phyloP scores from a whole-genome alignment of 1,140 invertebrate genomes.

The Gryllus bimaculatus region DNA sequence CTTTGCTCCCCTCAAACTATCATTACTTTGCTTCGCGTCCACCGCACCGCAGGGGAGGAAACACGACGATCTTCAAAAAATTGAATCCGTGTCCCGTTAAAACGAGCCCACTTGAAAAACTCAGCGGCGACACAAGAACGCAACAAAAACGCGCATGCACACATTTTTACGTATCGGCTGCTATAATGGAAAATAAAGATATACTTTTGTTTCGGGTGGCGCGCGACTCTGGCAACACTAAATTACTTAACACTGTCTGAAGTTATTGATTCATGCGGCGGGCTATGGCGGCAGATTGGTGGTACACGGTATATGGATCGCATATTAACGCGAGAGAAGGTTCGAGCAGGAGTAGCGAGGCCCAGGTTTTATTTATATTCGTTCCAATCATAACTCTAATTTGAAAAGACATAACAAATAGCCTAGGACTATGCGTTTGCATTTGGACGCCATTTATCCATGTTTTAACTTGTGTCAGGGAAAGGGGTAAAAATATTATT shows the following conservation, averaged over 20 bases:
- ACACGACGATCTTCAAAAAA: neutral
- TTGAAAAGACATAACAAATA: slow-evolving; percentile 6
- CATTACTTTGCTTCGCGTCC: neutral
- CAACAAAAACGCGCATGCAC: neutral
- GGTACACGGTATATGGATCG: neutral
- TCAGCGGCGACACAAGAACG: neutral
- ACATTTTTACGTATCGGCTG: neutral
- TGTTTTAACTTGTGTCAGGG: neutral
- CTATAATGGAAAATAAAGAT: slow-evolving; percentile 6
- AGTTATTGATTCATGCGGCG: neutral
- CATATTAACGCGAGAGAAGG: neutral
- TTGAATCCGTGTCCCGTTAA: neutral
- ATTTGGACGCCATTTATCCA: slow-evolving; percentile 4
- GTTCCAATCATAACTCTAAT: slow-evolving; percentile 1
- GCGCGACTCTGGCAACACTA: neutral
- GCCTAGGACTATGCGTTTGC: slow-evolving; percentile 2
- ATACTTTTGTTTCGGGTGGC: neutral
- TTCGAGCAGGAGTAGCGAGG: neutral
- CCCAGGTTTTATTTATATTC: slow-evolving; percentile 5
- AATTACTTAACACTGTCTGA: slow-evolving; percentile 1
- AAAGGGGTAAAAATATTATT: slow-evolving; percentile 6
- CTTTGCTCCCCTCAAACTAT: neutral
- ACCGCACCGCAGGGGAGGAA: neutral
- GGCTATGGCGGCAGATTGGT: neutral
- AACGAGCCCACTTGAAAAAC: neutral